Conservation (phyloP, 2,113 vertebrate genomes). For the Lamprotornis superbus region DNA sequence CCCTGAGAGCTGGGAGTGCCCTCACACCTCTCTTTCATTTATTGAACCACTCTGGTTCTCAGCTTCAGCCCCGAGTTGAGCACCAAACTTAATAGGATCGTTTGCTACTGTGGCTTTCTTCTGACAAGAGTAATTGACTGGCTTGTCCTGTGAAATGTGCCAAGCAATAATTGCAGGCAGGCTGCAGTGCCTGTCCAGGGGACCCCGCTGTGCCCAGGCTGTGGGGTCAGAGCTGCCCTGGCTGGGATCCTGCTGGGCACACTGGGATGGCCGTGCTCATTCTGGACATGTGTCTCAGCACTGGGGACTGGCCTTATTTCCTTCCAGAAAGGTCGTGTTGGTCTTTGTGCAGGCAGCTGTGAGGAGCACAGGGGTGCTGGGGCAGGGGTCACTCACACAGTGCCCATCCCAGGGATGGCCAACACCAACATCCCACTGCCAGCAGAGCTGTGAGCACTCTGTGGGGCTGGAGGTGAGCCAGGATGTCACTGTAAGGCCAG, state of each 20-base stretch:
- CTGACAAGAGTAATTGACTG: neutral
- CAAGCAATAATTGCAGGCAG: neutral
- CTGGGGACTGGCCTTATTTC: neutral
- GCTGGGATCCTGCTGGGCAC: neutral
- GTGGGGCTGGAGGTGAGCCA: neutral
- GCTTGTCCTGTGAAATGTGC: neutral
- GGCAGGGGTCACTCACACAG: rapidly evolving
- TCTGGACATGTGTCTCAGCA: neutral
- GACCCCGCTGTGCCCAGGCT: neutral
- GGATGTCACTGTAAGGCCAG: neutral
- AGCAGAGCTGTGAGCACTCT: neutral
- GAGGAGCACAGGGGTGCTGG: neutral
- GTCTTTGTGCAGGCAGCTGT: neutral
- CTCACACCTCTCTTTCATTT: neutral
- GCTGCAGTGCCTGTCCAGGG: neutral
- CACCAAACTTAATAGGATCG: neutral
- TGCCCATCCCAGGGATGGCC: neutral
- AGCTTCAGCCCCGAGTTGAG: neutral
- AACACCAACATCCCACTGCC: neutral
- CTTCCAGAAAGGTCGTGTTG: neutral
- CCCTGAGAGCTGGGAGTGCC: neutral
- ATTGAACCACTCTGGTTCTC: neutral
- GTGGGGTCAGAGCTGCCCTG: neutral
- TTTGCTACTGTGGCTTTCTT: neutral
- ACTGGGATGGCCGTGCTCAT: rapidly evolving